Evolutionary conservation across 1,140 invertebrate species (phyloP), one percentile per base, ranked within the genome.

Genomic region (Colletes gigas): DNA sequence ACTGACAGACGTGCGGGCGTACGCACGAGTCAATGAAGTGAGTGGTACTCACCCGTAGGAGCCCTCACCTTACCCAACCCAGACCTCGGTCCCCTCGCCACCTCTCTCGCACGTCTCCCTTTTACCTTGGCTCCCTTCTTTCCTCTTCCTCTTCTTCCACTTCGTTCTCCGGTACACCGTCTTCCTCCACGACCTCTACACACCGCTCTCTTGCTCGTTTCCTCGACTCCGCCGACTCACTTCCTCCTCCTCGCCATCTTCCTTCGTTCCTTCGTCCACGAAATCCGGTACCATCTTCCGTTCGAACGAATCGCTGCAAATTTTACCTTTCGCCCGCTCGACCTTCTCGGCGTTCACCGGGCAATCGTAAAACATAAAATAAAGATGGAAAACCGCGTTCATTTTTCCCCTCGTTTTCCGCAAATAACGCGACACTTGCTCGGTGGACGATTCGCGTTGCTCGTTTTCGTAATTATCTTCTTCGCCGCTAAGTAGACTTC

Each of bases 21-120:
- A 88, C 85, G 85, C 88, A 86, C 85, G 85, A 90, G 88, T 91
- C 90, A 91, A 91, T 91, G 86, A 86, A 90, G 86, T 88, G 86
- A 91, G 84, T 91, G 89, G 83, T 90, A 86, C 88, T 88, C 88
- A 86, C 84, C 84, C 84, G 77, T 84, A 88, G 88, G 76, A 90
- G 89, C 86, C 89, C 89, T 90, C 85, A 86, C 89, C 82, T 89
- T 85, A 84, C 87, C 84, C 86, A 85, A 90, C 88, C 85, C 83
- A 85, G 69, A 84, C 86, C 89, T 81, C 83, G 78, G 65, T 80
- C 59, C 87, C 77, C 55, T 82, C 50, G 69, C 82, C 73, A 50
- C 78, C 78, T 71, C 87, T 89, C 83, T 83, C 83, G 68, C 81
- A 78, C 70, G 59, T 80, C 75, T 84, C 85, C 83, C 88, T 89